Evolutionary conservation across 2,113 vertebrate genomes (phyloP), one percentile per base, ranked within the genome.

Genomic region (Gopherus flavomarginatus): DNA sequence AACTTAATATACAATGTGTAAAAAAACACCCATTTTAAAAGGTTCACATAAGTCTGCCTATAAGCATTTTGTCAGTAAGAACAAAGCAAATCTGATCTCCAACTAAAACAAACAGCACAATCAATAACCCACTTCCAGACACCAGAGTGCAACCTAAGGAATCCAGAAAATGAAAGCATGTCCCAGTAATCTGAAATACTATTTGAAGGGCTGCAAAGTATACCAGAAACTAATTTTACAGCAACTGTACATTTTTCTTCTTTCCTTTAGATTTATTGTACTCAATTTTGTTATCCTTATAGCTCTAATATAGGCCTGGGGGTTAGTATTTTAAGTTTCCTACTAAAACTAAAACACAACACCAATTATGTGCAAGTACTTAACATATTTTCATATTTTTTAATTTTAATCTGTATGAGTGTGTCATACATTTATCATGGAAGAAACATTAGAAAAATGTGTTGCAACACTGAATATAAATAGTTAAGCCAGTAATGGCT

Each of bases 21-120:
- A 94, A 93, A 69, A 81, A 26, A n/a, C 96, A 94, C 92, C 65
- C 65, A 50, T 57, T 89, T 96, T 90, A 86, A 86, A 92, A 95
- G 83, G 84, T 78, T 77, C 86, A 92, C 29, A 54, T 19, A 81
- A 85, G 88, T 83, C 89, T 94, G 91, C 88, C 87, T 65, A 26
- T 4, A 88, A 89, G 16, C 85, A 92, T 0, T 69, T 35, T 42
- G 91, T 65, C 92, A 95, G 83, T 49, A 21, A 81, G 84, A 96
- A 82, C 29, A 94, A 92, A 94, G 10, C 26, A 31, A 49, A 92
- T 65, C 88, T 93, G 53, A 44, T 90, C 89, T 75, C 82, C 12
- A 62, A 91, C n/a, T 62, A 88, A 95, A 95, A 96, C 44, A 92
- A 93, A 89, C 59, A 77, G 93, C 52, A 90, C 12, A 83, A 87